Conservation (phyloP, 2,888 invertebrate species). For the Marronus borbonicus region DNA sequence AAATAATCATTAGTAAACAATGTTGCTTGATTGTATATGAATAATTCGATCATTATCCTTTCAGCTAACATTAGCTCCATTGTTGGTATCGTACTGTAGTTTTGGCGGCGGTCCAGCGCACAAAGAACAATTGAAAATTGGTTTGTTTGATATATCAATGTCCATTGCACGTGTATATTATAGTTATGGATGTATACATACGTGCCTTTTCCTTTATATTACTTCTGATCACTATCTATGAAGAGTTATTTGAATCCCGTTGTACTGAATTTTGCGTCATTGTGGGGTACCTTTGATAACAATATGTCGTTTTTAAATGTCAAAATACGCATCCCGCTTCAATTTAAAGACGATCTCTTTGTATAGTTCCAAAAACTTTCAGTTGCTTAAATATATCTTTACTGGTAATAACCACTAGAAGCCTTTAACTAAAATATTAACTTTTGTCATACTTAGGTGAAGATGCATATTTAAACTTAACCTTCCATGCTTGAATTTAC, state of each 20-base stretch:
- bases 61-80: slow-evolving; percentile 64
- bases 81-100: slow-evolving; percentile 59
- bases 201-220: slow-evolving; percentile 37
- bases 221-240: slow-evolving; percentile 37
- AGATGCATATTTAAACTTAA: no score
- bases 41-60: slow-evolving; percentile 64
- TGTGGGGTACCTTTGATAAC: background rate
- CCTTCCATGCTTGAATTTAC: no score
- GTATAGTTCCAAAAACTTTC: no score
- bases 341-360: no score
- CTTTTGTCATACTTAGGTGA: no score
- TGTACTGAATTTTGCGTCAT: slow-evolving; percentile 22
- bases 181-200: slow-evolving; percentile 22
- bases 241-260: slow-evolving; percentile 33
- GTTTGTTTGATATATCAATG: slow-evolving; percentile 54
- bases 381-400: no score
- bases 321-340: background rate
- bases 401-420: no score
- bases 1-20: slow-evolving; percentile 55
- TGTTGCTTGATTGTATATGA: slow-evolving; percentile 57
- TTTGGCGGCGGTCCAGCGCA: slow-evolving; percentile 53
- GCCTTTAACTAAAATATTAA: no score
- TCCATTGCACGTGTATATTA: slow-evolving; percentile 47
- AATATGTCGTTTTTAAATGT: background rate
- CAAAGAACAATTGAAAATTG: slow-evolving; percentile 53